Conservation (phyloP, 2,113 vertebrate genomes). For the Capreolus pygargus region DNA sequence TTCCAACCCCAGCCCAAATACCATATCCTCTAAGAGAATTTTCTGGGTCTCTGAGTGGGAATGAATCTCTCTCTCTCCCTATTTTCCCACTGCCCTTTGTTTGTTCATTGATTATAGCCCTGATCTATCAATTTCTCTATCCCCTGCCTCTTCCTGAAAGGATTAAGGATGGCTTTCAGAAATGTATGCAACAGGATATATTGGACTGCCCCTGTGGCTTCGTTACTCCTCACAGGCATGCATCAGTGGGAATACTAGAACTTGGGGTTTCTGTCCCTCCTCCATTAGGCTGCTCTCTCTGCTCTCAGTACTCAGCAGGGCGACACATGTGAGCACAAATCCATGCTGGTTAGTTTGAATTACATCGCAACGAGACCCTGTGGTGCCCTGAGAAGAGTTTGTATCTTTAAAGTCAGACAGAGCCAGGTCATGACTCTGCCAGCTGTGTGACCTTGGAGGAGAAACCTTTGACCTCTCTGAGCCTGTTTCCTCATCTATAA, state of each 20-base stretch:
- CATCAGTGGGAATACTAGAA: neutral
- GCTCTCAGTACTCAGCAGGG: neutral
- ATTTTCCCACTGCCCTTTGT: conserved; percentile 7
- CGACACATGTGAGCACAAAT: neutral
- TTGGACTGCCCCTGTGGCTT: neutral
- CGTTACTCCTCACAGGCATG: neutral
- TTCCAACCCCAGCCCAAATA: conserved; percentile 12
- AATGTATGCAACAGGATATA: conserved; percentile 24
- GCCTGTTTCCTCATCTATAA: conserved; percentile 31
- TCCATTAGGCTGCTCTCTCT: neutral
- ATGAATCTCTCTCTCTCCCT: neutral
- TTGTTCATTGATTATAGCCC: conserved; percentile 37
- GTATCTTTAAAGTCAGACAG: neutral
- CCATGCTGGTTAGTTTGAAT: neutral
- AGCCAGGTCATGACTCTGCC: neutral
- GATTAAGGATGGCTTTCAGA: conserved; percentile 50
- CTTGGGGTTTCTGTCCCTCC: neutral
- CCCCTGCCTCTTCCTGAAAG: conserved; percentile 47
- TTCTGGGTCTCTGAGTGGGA: conserved; percentile 4
- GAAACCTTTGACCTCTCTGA: neutral
- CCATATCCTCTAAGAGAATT: neutral
- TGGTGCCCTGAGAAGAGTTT: neutral
- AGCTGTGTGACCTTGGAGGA: neutral
- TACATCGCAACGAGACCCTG: neutral
- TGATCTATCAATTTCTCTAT: neutral